phyloP scores from a whole-genome alignment of 2,113 vertebrate genomes.

The Clarias gariepinus region DNA sequence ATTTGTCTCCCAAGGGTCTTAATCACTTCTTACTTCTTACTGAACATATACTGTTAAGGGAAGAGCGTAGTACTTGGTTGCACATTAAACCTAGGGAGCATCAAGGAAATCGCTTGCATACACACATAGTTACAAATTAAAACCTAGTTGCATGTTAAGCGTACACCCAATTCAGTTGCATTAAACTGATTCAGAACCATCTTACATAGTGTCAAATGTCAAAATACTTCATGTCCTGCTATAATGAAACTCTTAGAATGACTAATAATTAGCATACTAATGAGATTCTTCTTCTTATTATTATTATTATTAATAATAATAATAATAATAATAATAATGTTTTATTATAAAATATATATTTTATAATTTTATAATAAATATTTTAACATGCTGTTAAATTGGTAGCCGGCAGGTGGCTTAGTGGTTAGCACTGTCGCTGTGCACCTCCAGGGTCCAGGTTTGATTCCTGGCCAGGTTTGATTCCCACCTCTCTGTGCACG shows the following conservation, averaged over 20 bases:
- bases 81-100: not conserved
- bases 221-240: not conserved
- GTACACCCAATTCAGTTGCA: not conserved
- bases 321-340: not conserved
- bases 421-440: no score
- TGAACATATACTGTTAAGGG: constrained; percentile 32
- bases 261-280: not conserved
- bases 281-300: no score
- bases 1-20: constrained; percentile 1
- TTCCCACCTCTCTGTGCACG: no score
- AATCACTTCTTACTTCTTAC: not conserved
- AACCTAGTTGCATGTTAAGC: not conserved
- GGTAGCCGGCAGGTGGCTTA: no score
- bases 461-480: no score
- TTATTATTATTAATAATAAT: not conserved
- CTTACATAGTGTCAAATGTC: not conserved
- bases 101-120: not conserved
- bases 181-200: not conserved
- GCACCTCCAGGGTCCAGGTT: no score
- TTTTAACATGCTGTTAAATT: no score
- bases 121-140: not conserved
- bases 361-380: no score
- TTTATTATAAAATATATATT: no score
- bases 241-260: no score
- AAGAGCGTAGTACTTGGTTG: not conserved